Base-by-base conservation (phyloP, 1,140 invertebrate genomes). In the Plodia interpunctella region DNA sequence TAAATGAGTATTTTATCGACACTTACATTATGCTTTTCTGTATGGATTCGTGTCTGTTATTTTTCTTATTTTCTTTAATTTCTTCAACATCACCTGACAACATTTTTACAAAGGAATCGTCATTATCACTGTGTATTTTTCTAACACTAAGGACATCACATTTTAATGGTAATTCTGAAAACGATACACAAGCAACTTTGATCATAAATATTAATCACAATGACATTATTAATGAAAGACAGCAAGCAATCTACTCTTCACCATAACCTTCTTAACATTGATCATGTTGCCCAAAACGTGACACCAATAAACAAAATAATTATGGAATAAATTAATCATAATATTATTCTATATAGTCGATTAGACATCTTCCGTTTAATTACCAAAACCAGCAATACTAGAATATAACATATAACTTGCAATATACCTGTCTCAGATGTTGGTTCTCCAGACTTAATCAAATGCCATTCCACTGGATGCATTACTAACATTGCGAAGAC, bases 391-490 rank as follows among this genome's bases (percentile, higher is more conserved):
- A 32, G 8, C 30, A 32, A 25, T 35, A 35, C 17, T 20, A 18
- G 5, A 8, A 20, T 18, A 51, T 20, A 20, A 20, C 20, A 2
- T 53, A 25, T 20, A 51, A 20, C 5, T 20, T 8, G 6, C 10
- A 15, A 10, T 44, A 51, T 52, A 59, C 53, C 54, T 53, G 20
- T 66, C 53, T 61, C 63, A 57, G 51, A 19, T 52, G 50, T 60
- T 15, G 57, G 49, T 15, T 60, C 59, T 21, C 67, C 62, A 0
- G 68, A 56, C 52, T 72, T 73, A 13, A 80, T 59, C 65, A 83
- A 67, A 65, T 88, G 78, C 86, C 86, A 88, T 69, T 88, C 83
- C 19, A 88, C 83, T 3, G 86, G 86, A 57, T 88, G 86, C 86
- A 88, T 88, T 1, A 88, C 80, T 13, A 88, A 55, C 83, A 88